These are phyloP conservation scores for Scotopteryx bipunctaria DNA, from an alignment of 2,888 invertebrate genomes.

Conservation along the genomic window DNA sequence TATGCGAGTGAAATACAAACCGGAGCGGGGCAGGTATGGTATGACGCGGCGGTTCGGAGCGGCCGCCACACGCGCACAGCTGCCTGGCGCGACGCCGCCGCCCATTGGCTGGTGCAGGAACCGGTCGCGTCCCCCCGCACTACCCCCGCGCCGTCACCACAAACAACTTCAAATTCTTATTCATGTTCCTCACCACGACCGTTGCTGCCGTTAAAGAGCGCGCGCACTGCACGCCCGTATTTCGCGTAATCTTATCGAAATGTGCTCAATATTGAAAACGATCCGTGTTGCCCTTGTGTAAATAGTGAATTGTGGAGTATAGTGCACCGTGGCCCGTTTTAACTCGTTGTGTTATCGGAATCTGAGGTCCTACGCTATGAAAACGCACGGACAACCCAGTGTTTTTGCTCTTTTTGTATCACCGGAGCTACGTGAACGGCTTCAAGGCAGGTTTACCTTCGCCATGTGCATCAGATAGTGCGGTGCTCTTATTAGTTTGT, in stretches of 20 bases:
- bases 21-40: conserved; percentile 57
- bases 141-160: conserved; percentile 54
- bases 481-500: conserved; percentile 78
- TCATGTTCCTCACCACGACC: conserved; percentile 77
- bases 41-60: conserved; percentile 63
- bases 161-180: conserved; percentile 81
- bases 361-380: conserved; percentile 64
- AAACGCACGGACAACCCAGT: conserved; percentile 61
- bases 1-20: conserved; percentile 64
- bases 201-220: conserved; percentile 74
- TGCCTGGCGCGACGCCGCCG: conserved; percentile 69
- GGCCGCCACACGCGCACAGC: conserved; percentile 65
- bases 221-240: conserved; percentile 65
- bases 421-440: conserved; percentile 69
- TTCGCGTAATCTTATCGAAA: conserved; percentile 82
- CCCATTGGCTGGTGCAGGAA: conserved; percentile 70
- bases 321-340: conserved; percentile 39
- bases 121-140: conserved; percentile 64
- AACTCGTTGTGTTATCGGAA: conserved; percentile 35
- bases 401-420: conserved; percentile 78
- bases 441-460: conserved; percentile 67
- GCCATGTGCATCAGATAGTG: conserved; percentile 80
- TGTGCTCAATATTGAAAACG: conserved; percentile 64
- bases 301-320: conserved; percentile 41
- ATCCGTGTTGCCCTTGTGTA: conserved; percentile 55